These are phyloP conservation scores for Drosophila nasuta DNA, from an alignment of 1,140 invertebrate species.

Conservation along the genomic window DNA sequence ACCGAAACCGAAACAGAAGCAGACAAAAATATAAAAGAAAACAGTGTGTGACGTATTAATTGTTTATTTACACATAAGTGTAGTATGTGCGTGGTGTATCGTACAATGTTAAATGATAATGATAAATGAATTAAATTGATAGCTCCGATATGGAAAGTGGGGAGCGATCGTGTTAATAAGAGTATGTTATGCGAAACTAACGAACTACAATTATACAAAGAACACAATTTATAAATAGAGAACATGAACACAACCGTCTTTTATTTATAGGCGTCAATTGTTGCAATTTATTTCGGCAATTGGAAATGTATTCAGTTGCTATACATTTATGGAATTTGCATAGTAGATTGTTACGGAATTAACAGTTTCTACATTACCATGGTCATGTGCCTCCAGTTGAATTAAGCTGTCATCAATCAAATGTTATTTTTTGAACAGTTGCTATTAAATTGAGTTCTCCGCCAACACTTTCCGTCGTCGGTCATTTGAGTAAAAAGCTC, in stretches of 20 bases:
- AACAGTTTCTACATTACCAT: no score
- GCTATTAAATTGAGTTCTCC: no score
- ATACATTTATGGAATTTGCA: no score
- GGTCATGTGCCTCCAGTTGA: no score
- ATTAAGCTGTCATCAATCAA: no score
- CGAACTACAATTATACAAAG: slow-evolving; percentile 81
- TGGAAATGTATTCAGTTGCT: no score
- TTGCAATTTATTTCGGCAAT: background rate
- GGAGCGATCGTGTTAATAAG: slow-evolving; percentile 67
- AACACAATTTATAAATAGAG: slow-evolving; percentile 81
- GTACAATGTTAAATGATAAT: slow-evolving; percentile 39
- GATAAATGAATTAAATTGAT: slow-evolving; percentile 62
- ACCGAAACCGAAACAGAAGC: background rate
- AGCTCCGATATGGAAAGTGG: slow-evolving; percentile 60
- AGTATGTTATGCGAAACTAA: slow-evolving; percentile 81
- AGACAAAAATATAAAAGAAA: background rate
- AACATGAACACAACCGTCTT: slow-evolving; percentile 26
- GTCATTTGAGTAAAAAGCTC: background rate
- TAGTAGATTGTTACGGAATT: no score
- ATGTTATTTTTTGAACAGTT: no score
- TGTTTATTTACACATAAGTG: slow-evolving; percentile 47
- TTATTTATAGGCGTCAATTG: background rate
- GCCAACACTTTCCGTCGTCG: no score
- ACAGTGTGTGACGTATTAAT: slow-evolving; percentile 30
- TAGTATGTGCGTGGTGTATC: slow-evolving; percentile 39